Evolutionary conservation across 2,113 vertebrate species (phyloP), one percentile per base, ranked within the genome.

Genomic region (Ailuropoda melanoleuca): DNA sequence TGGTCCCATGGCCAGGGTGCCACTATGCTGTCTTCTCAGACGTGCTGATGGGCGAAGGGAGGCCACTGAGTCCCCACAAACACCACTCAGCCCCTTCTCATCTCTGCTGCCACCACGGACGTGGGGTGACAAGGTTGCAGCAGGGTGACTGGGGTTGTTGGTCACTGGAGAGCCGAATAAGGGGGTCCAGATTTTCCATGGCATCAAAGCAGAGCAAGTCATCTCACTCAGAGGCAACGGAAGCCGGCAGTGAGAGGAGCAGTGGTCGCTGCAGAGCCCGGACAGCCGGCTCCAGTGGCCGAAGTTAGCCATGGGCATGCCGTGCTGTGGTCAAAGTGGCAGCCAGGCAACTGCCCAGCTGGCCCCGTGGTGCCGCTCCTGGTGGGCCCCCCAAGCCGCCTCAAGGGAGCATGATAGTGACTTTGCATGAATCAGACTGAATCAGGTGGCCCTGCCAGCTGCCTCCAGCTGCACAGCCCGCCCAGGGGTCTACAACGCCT

Each of bases 201-300:
- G 48, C 48, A 19, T 13, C 9, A 6, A 62, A 80, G 74, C 34
- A 15, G 34, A 15, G 75, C 23, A 21, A 31, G n/a, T 24, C 37
- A 24, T 15, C 9, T 1, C 31, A 6, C 3, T 5, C 0, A 0
- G 91, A 85, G 18, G 90, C 21, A 10, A 8, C 18, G 0, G 53
- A 8, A 53, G 93, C 0, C 37, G 21, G 7, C 29, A 10, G 19
- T 48, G n/a, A 53, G 18, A 21, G 26, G 39, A 43, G 31, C 50
- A 11, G 55, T 11, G 9, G 48, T 48, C 4, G 43, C 31, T 5
- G 37, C 11, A 2, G 55, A 21, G 13, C 6, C 6, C 0, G 46
- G 15, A 31, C 14, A 7, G 56, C 26, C 2, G 2, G 68, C n/a
- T 39, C 46, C 34, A 1, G 1, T 1, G 58, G 53, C 9, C 43